Evolutionary conservation across 2,113 vertebrate species (phyloP), one percentile per base, ranked within the genome.

Genomic region (Dicrurus megarhynchus): DNA sequence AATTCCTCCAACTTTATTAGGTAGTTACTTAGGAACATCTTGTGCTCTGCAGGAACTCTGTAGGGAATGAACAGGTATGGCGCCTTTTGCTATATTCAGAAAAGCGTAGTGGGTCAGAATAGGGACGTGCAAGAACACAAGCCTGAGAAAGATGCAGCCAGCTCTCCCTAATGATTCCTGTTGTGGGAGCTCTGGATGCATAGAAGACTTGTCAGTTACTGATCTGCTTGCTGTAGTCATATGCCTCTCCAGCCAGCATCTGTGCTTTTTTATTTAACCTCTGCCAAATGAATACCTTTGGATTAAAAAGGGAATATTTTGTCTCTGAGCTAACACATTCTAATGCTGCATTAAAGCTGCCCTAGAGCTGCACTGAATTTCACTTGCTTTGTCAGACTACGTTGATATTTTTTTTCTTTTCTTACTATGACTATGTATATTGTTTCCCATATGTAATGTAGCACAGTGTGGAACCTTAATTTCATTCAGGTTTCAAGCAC

Each of bases 361-460:
- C 97, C 97, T 97, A 94, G 93, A 96, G 97, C 97, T 98, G 97
- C 97, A 97, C 97, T 97, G 97, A 98, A 97, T 96, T 97, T 97
- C 76, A 44, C 95, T 95, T 80, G 89, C 97, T 97, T 96, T 97
- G 93, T 97, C 92, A 95, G 90, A 97, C 83, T 96, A 50, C 96
- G 83, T 97, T 91, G 60, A 71, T 92, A 84, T 87, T 84, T 35
- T 88, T 92, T 96, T 83, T 35, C 16, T 87, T 90, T 95, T 94
- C 95, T 82, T 77, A 93, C 65, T 95, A 84, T 75, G 52, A 76
- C 52, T 94, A 69, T 97, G 90, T 97, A 86, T 96, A 96, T 70
- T 74, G 92, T 97, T 97, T 97, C 95, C 82, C 84, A 79, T 96
- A 95, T 33, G 93, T 97, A 97, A 97, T 98, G 97, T 98, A 98